Percentiles rank a stretch among this genome's conserved stretches.
phyloP scores from a whole-genome alignment of 2,113 vertebrate species.

The Aplodontia rufa region DNA sequence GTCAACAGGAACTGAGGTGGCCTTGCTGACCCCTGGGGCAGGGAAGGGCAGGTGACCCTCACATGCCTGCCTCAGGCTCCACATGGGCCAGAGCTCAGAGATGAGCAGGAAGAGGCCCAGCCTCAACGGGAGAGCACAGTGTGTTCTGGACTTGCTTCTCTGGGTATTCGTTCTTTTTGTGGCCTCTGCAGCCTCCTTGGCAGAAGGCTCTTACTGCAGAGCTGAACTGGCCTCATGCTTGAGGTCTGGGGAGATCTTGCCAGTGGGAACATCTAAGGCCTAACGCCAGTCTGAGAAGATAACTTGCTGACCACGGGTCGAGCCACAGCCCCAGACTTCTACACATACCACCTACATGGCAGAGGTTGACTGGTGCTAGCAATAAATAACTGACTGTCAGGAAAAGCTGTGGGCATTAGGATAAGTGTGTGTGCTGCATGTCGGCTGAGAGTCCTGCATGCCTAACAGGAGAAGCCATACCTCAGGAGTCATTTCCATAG shows the following conservation, averaged over 20 bases:
- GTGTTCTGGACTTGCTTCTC: not conserved
- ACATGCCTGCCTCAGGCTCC: not conserved
- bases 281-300: not conserved
- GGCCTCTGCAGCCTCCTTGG: no score
- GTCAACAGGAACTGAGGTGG: not conserved
- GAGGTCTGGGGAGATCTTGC: not conserved
- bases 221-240: not conserved
- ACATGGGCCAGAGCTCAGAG: no score
- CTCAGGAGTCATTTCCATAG: conserved; percentile 49
- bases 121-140: not conserved
- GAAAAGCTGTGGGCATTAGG: rapidly evolving
- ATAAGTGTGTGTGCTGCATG: rapidly evolving
- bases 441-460: rapidly evolving
- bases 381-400: not conserved
- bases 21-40: not conserved
- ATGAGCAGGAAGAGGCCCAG: not conserved
- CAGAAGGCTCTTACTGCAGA: rapidly evolving
- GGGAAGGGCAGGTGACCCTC: not conserved
- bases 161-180: not conserved
- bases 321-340: not conserved
- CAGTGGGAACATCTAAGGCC: not conserved
- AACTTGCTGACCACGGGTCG: not conserved
- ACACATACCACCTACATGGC: rapidly evolving
- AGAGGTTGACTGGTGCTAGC: not conserved
- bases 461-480: conserved; percentile 37